Base-by-base conservation (phyloP, 2,888 invertebrate genomes). In the Ochlodes sylvanus region DNA sequence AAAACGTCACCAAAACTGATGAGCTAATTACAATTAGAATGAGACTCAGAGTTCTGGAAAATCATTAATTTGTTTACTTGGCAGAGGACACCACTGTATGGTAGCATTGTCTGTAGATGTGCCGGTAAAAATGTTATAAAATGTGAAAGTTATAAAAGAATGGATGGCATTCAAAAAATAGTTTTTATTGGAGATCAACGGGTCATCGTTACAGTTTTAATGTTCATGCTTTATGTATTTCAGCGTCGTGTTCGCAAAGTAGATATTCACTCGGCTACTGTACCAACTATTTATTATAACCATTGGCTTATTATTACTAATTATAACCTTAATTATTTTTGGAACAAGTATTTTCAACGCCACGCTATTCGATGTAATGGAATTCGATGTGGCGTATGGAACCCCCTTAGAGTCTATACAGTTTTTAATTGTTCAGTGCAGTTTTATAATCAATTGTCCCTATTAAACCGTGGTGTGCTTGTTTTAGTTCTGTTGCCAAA, bases 1-100 rank as follows among this genome's bases (percentile, higher is more conserved):
- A 38, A 57, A 56, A 64, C 44, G 47, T 32, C 17, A 42, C 14
- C 9, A 19, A 57, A 57, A 21, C 41, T 21, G 32, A 47, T 38
- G 32, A 34, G 44, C 47, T 21, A 57, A 47, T 42, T 34, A 50
- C 19, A 65, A 58, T 65, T 50, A 65, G 38, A 64, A 64, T 47
- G 32, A 38, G 12, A 15, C 34, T 57, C 61, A 71, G 66, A 58
- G 63, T 60, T 68, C 67, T 73, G 73, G 72, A 71, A 76, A 76
- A 71, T 73, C 68, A 69, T 73, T 73, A 70, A 73, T 73, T 73
- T 73, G 76, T 76, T 77, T 75, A 74, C 73, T 77, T 76, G 75
- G 76, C 76, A 72, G 50, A 32, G 58, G 61, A n/a, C 19, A 4
- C 17, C 1, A 10, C 12, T 1, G 44, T 17, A 47, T 15, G 69